A percentile compares a stretch with the other conserved stretches of the same genome.
phyloP scores from a whole-genome alignment of 2,888 invertebrate genomes.

The Microdon myrmicae region DNA sequence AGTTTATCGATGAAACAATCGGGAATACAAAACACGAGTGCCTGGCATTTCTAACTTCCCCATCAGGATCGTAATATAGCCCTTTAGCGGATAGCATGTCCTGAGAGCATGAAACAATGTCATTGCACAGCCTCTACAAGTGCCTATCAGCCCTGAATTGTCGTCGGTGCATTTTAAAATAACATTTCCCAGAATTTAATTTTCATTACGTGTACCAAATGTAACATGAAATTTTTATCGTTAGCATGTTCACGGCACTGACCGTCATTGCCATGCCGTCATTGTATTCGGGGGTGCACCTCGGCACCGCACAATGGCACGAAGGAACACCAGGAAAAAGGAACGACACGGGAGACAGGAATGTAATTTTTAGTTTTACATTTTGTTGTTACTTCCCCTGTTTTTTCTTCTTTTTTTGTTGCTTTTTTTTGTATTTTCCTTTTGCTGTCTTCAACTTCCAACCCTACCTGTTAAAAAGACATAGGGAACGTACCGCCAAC shows the following conservation, averaged over 20 bases:
- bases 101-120: too few relatives aligned
- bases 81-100: too few relatives aligned
- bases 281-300: conserved; percentile 6
- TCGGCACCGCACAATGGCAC: conserved; percentile 7
- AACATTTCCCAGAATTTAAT: conserved; percentile 43
- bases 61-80: too few relatives aligned
- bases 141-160: too few relatives aligned
- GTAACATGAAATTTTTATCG: conserved; percentile 39
- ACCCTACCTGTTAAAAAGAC: conserved; percentile 32
- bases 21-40: too few relatives aligned
- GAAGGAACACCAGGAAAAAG: conserved; percentile 18
- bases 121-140: too few relatives aligned
- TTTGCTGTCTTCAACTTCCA: conserved; percentile 26
- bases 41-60: too few relatives aligned
- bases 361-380: too few relatives aligned
- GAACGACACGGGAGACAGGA: conserved; percentile 28
- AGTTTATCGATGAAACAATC: too few relatives aligned
- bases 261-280: conserved; percentile 27
- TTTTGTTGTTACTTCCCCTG: too few relatives aligned
- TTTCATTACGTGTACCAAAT: conserved; percentile 35
- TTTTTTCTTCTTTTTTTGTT: conserved; percentile 12
- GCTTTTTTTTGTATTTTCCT: conserved; percentile 10
- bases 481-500: conserved; percentile 44
- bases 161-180: conserved; percentile 19
- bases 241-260: conserved; percentile 10